Conservation (phyloP, 2,888 invertebrate genomes). For the Malthinus flaveolus region DNA sequence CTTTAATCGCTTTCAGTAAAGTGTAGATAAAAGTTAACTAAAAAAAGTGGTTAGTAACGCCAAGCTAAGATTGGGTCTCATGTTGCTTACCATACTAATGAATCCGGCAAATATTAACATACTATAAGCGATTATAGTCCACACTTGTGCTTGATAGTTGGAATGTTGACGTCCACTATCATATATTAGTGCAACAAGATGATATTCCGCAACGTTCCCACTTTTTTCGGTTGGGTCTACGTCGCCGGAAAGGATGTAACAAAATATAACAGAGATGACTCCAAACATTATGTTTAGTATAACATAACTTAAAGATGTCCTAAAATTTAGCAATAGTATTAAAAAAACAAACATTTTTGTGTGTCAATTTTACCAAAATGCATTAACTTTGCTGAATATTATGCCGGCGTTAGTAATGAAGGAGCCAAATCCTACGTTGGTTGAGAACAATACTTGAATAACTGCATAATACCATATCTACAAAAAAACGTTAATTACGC, state of each 20-base stretch:
- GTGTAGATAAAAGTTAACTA: constrained; percentile 56
- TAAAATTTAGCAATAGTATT: constrained; percentile 47
- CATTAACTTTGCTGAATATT: constrained; percentile 66
- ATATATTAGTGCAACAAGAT: constrained; percentile 64
- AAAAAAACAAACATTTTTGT: background rate
- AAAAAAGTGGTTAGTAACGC: constrained; percentile 16
- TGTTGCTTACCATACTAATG: constrained; percentile 63
- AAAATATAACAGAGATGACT: constrained; percentile 61
- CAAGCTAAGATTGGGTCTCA: too few relatives aligned
- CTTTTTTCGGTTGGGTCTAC: constrained; percentile 38
- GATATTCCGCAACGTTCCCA: constrained; percentile 60
- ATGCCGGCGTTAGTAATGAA: constrained; percentile 67
- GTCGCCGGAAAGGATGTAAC: constrained; percentile 57
- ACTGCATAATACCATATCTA: constrained; percentile 66
- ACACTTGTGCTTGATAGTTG: constrained; percentile 55
- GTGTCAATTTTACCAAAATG: constrained; percentile 61
- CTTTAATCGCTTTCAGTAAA: constrained; percentile 53
- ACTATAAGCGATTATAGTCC: constrained; percentile 62
- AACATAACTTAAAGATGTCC: constrained; percentile 63
- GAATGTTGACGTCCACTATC: constrained; percentile 58
- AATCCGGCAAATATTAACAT: constrained; percentile 63
- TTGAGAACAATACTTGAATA: constrained; percentile 66
- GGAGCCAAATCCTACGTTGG: constrained; percentile 66
- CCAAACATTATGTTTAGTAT: constrained; percentile 62
- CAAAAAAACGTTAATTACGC: constrained; percentile 31